phyloP scores from a whole-genome alignment of 53 echinoderm and acorn worm species.

The Pentamera pediparva region DNA sequence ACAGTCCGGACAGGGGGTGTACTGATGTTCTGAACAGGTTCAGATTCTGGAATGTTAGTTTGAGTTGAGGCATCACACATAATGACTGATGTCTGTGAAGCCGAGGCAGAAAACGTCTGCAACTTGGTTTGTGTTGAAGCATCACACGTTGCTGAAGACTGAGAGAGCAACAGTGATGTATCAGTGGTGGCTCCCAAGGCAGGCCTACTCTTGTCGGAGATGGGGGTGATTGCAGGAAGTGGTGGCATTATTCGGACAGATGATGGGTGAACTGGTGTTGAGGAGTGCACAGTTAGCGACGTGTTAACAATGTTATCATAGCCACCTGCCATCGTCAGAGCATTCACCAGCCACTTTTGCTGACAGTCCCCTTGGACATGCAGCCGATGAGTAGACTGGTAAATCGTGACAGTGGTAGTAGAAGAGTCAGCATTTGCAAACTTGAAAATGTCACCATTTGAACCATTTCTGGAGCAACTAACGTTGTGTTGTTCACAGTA shows the following conservation, averaged over 20 bases:
- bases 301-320: not conserved
- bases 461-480: not conserved
- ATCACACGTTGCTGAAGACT: no score
- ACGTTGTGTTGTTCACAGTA: not conserved
- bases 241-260: not conserved
- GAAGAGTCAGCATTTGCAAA: not conserved
- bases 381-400: not conserved
- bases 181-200: not conserved
- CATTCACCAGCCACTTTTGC: not conserved
- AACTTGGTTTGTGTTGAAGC: no score
- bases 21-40: not conserved
- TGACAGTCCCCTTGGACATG: not conserved
- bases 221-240: not conserved
- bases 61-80: slow-evolving; percentile 6
- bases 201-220: not conserved
- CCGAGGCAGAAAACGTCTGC: not conserved
- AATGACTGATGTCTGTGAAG: not conserved
- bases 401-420: not conserved
- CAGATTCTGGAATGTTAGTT: not conserved
- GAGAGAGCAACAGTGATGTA: no score
- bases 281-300: not conserved
- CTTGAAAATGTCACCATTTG: slow-evolving; percentile 3
- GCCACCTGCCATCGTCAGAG: not conserved
- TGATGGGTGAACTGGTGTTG: not conserved
- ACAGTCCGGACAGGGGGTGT: not conserved